Percentiles rank a stretch among this genome's conserved stretches.
phyloP scores from a whole-genome alignment of 2,797 vertebrate genomes.

The Orientallactaga sibirica region DNA sequence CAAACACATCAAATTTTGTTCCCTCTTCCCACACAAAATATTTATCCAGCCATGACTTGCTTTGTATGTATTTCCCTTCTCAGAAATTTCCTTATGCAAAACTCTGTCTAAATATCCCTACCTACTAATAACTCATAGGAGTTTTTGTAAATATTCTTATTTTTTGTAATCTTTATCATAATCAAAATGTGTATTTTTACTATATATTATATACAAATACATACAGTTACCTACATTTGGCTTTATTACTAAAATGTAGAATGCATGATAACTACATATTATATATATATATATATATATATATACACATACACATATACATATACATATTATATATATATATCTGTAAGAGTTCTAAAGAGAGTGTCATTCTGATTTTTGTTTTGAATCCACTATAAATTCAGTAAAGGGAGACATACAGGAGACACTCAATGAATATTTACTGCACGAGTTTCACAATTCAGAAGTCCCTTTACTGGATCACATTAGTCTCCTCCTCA shows the following conservation, averaged over 20 bases:
- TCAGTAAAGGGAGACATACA: not conserved
- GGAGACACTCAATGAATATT: not conserved
- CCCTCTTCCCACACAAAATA: not conserved
- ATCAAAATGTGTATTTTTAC: not conserved
- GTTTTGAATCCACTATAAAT: not conserved
- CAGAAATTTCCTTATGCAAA: not conserved
- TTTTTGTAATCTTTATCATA: not conserved
- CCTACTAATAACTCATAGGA: not conserved
- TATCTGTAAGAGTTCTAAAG: constrained; percentile 3
- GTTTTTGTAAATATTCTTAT: not conserved
- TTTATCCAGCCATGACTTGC: not conserved
- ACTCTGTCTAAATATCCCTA: not conserved
- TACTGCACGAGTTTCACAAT: not conserved
- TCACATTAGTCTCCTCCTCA: not conserved
- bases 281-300: not conserved
- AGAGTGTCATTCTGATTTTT: constrained; percentile 26
- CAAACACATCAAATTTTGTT: not conserved
- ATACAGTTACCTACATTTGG: not conserved
- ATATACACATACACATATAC: too few species aligned
- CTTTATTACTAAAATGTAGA: not conserved
- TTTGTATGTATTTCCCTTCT: not conserved
- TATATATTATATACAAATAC: not conserved
- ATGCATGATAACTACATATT: not conserved
- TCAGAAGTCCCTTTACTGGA: not conserved
- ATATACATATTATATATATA: not conserved